Evolutionary conservation across 1,140 invertebrate genomes (phyloP), one percentile per base, ranked within the genome.

Genomic region (Anagrus nilaparvatae): DNA sequence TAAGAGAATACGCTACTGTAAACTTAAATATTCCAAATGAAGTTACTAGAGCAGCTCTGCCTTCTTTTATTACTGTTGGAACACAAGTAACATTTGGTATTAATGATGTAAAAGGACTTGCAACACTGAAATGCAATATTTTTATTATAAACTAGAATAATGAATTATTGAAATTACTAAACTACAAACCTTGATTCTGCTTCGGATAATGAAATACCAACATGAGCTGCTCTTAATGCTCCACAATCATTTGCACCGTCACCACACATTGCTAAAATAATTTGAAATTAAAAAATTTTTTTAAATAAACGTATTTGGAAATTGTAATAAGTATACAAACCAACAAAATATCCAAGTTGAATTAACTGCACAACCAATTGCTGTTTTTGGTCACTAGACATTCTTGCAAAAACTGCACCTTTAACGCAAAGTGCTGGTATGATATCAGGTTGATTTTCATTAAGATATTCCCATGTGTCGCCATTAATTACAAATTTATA

Each of bases 161-260:
- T 27, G 29, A 5, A 43, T 31, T 29, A 32, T 25, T 38, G 16
- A 17, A 21, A 20, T 34, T 35, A 36, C 12, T 16, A 31, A 17
- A 34, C n/a, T 16, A 5, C 18, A 43, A 2, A 69, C 42, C 84
- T 87, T 0, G 93, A 91, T 73, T 99, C 96, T 0, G 90, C 82
- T 62, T 97, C 92, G 1, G 92, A 96, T 10, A 99, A 70, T 0
- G 92, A 97, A 47, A 99, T 87, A 17, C 95, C 95, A 5, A 89
- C 85, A 65, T 98, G 89, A 0, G 95, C 94, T 4, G 88, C 84
- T 62, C 90, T 87, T 8, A 96, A 66, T 1, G 92, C 90, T n/a
- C 88, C 91, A 65, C 91, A 96, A 65, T 98, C 94, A 69, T 98
- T 97, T 0, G 94, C 92, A 34, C 94, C 95, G 66, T 99, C 93